Conservation (phyloP, 2,888 invertebrate genomes). For the Aquatica leii region DNA sequence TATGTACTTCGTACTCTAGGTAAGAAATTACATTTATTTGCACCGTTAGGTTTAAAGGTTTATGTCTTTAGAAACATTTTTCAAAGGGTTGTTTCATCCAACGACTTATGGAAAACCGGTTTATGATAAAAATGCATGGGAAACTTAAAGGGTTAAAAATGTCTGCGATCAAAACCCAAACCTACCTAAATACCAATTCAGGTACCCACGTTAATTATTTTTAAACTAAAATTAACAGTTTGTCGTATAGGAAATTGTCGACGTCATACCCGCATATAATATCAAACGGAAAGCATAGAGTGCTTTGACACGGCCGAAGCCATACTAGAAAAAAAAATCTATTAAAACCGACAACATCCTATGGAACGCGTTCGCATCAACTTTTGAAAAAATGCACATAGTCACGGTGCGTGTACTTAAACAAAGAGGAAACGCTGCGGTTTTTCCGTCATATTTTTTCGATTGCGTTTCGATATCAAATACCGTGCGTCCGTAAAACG, state of each 20-base stretch:
- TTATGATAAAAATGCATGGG: slow-evolving; percentile 45
- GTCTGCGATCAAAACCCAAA: slow-evolving; percentile 23
- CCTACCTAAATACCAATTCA: slow-evolving; percentile 17
- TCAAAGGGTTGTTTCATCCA: slow-evolving; percentile 37
- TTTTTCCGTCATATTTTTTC: background rate
- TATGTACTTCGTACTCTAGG: slow-evolving; percentile 1
- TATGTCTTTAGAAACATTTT: background rate
- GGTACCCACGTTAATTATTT: background rate
- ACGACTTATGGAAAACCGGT: slow-evolving; percentile 46
- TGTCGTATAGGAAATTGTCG: background rate
- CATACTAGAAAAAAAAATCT: slow-evolving; percentile 16
- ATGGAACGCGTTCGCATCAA: slow-evolving; percentile 15
- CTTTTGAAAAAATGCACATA: slow-evolving; percentile 9
- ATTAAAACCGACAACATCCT: slow-evolving; percentile 22
- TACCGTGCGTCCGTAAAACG: slow-evolving; percentile 40
- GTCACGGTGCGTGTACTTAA: slow-evolving; percentile 1
- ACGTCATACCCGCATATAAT: slow-evolving; percentile 18
- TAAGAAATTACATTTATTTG: slow-evolving; percentile 9
- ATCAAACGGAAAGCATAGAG: slow-evolving; percentile 24
- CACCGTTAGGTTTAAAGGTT: slow-evolving; percentile 14
- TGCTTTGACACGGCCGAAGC: slow-evolving; percentile 28
- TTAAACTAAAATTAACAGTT: background rate
- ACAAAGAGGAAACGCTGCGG: slow-evolving; percentile 17
- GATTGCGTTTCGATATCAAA: no score
- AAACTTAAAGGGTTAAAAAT: slow-evolving; percentile 38